A percentile compares a stretch with the other conserved stretches of the same genome.
Evolutionary conservation across 2,888 invertebrate genomes (phyloP).

Genomic region (Yponomeuta plumbellus): DNA sequence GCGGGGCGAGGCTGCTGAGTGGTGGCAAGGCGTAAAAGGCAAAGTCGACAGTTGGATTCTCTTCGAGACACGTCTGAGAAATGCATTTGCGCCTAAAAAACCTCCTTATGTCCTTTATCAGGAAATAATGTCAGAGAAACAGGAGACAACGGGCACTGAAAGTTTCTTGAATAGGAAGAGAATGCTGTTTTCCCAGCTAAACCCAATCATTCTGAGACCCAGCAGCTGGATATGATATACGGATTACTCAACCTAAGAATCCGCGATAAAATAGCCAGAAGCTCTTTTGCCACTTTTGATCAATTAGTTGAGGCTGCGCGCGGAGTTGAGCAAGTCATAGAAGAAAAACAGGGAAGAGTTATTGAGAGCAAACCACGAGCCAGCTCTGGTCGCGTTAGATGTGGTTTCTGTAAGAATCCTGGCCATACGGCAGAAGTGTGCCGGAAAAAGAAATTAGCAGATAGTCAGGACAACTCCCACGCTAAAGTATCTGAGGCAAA

Average conservation of each 20-base stretch:
- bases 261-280: background rate
- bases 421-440: conserved; percentile 6
- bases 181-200: conserved; percentile 16
- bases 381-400: background rate
- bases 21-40: conserved; percentile 25
- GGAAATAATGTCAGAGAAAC: conserved; percentile 20
- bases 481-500: background rate
- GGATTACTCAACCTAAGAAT: conserved; percentile 1
- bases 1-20: conserved; percentile 22
- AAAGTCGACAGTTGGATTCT: conserved; percentile 20
- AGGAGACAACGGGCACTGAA: conserved; percentile 13
- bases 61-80: conserved; percentile 20
- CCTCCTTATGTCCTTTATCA: conserved; percentile 17
- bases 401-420: background rate
- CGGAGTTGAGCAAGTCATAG: no score
- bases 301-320: background rate
- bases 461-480: background rate
- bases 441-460: background rate
- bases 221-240: conserved; percentile 15
- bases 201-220: background rate
- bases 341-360: no score
- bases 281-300: background rate
- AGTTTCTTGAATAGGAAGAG: conserved; percentile 18
- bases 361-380: no score
- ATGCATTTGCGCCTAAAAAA: conserved; percentile 21